Percentiles rank a stretch among this genome's conserved stretches.
Conservation (phyloP, 2,113 vertebrate genomes). For the Dascyllus trimaculatus region DNA sequence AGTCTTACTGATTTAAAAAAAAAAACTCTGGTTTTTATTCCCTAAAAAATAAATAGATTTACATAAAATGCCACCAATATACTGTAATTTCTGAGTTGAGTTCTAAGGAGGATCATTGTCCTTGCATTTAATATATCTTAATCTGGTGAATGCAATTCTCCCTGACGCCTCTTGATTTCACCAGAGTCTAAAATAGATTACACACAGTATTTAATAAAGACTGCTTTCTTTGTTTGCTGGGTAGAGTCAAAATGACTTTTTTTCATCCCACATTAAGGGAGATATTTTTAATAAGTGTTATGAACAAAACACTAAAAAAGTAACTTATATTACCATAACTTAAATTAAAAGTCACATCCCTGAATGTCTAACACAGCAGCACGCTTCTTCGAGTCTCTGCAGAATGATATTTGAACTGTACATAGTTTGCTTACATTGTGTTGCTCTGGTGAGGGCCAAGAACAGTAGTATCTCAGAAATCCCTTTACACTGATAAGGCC, state of each 20-base stretch:
- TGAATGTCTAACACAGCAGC: neutral
- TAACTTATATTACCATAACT: neutral
- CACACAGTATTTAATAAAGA: constrained; percentile 2
- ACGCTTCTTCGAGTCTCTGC: neutral
- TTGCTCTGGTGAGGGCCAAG: constrained; percentile 7
- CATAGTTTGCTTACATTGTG: constrained; percentile 10
- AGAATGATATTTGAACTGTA: neutral
- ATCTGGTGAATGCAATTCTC: neutral
- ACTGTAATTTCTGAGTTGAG: neutral
- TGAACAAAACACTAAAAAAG: neutral
- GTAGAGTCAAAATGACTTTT: neutral
- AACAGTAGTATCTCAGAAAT: constrained; percentile 35
- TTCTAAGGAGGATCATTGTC: constrained; percentile 8
- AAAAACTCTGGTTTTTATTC: neutral
- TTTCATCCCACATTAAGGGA: neutral
- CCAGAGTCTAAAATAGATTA: neutral
- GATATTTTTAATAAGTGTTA: neutral
- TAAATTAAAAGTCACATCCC: constrained; percentile 4
- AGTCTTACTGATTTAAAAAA: neutral
- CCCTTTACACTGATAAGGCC: constrained; percentile 40
- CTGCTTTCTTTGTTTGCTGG: neutral
- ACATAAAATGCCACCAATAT: neutral
- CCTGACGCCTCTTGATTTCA: constrained; percentile 28
- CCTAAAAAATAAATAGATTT: neutral
- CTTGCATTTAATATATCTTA: constrained; percentile 13